Percentiles rank a stretch among this genome's conserved stretches.
Evolutionary conservation across 2,888 invertebrate genomes (phyloP).

Genomic region (Busseola fusca): DNA sequence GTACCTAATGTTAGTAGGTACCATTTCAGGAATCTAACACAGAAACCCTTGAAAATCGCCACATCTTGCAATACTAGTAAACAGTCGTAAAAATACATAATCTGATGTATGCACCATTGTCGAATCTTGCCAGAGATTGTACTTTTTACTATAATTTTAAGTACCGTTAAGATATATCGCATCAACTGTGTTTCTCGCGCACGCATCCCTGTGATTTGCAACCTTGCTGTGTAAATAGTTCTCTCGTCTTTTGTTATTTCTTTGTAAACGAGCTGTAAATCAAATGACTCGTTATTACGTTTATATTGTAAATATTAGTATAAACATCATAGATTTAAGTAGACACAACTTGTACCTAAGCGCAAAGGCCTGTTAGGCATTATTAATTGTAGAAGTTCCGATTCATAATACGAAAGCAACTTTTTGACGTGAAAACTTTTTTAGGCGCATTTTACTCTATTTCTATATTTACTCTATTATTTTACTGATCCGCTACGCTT

Average conservation of each 20-base stretch:
- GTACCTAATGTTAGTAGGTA: not conserved
- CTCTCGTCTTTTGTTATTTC: constrained; percentile 87
- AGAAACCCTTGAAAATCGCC: not conserved
- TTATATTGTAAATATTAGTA: constrained; percentile 86
- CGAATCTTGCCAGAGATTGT: constrained; percentile 78
- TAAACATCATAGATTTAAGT: constrained; percentile 81
- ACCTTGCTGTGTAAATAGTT: constrained; percentile 85
- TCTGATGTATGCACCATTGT: constrained; percentile 50
- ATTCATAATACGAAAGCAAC: not conserved
- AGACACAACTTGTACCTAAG: constrained; percentile 86
- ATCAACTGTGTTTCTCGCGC: constrained; percentile 73
- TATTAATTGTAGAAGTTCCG: constrained; percentile 1
- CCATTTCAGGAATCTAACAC: not conserved
- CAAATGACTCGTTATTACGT: constrained; percentile 80
- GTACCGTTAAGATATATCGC: constrained; percentile 61
- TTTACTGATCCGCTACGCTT: not conserved
- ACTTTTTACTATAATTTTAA: constrained; percentile 64
- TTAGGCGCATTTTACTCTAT: no score
- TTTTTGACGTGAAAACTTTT: not conserved
- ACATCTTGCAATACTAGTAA: constrained; percentile 25
- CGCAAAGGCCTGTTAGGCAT: constrained; percentile 34
- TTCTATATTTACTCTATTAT: no score
- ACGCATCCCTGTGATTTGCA: constrained; percentile 87
- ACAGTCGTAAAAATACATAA: constrained; percentile 27
- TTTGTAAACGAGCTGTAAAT: constrained; percentile 76